These are phyloP conservation scores for Batillaria attramentaria DNA, from an alignment of 1,140 invertebrate genomes.

Conservation along the genomic window DNA sequence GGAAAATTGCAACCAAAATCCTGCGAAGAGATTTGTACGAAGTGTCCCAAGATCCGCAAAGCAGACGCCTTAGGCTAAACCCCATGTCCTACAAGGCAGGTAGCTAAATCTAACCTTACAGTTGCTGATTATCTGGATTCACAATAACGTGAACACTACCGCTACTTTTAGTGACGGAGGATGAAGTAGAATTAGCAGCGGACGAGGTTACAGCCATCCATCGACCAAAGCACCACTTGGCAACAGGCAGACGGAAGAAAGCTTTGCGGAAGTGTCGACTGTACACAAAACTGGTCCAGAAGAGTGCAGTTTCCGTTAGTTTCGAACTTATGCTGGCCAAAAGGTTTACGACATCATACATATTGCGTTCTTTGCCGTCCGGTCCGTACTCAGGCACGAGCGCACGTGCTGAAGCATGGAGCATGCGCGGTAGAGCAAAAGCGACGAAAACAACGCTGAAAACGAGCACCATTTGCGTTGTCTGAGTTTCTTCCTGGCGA, in stretches of 20 bases:
- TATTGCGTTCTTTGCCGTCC: not conserved
- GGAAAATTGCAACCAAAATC: no score
- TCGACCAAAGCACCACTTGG: not conserved
- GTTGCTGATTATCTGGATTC: no score
- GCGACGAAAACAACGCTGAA: not conserved
- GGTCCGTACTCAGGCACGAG: slow-evolving; percentile 13
- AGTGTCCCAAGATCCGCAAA: no score
- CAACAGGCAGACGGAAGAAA: not conserved
- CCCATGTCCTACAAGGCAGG: no score
- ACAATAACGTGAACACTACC: no score
- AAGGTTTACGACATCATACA: not conserved
- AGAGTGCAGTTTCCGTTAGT: slow-evolving; percentile 3
- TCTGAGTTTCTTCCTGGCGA: not conserved
- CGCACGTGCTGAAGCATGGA: not conserved
- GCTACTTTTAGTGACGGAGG: no score
- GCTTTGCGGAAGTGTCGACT: slow-evolving; percentile 16
- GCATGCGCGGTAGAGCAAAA: not conserved
- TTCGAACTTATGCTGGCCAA: not conserved
- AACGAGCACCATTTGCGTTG: slow-evolving; percentile 14
- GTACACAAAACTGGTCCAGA: not conserved
- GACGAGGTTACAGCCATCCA: not conserved
- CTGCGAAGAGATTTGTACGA: no score
- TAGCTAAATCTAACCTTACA: no score
- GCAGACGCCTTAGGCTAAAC: no score
- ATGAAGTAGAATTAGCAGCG: not conserved